Conservation (phyloP, 2,113 vertebrate genomes). For the Chloropsis hardwickii region DNA sequence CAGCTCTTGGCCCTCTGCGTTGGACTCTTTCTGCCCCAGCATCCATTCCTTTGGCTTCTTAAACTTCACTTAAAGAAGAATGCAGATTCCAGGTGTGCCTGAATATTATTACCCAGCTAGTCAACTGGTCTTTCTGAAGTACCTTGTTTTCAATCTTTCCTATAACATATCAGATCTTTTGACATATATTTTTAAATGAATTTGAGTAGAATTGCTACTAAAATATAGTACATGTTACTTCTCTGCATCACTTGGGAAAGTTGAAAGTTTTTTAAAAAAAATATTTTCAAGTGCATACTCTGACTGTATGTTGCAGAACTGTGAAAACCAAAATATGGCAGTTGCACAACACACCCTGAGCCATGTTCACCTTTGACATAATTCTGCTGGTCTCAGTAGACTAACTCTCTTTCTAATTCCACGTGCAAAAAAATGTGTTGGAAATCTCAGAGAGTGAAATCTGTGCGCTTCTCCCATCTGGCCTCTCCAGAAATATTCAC, state of each 20-base stretch:
- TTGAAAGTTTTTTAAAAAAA: neutral
- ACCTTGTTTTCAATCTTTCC: neutral
- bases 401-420: neutral
- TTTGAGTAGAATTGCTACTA: neutral
- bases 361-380: neutral
- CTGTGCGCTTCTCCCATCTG: neutral
- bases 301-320: neutral
- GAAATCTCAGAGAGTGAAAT: neutral
- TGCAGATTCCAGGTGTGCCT: constrained; percentile 85
- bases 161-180: neutral
- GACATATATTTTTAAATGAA: neutral
- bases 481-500: neutral
- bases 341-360: neutral
- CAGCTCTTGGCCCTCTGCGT: constrained; percentile 93
- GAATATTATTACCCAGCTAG: neutral
- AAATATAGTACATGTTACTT: neutral
- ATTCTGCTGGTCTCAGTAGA: neutral
- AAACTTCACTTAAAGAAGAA: constrained; percentile 89
- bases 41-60: constrained; percentile 94
- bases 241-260: neutral
- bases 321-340: neutral
- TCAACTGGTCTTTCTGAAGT: neutral
- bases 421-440: neutral
- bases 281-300: neutral
- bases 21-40: constrained; percentile 92